A percentile compares a stretch with the other conserved stretches of the same genome.
Evolutionary conservation across 2,113 vertebrate genomes (phyloP).

Genomic region (Cheirogaleus medius): DNA sequence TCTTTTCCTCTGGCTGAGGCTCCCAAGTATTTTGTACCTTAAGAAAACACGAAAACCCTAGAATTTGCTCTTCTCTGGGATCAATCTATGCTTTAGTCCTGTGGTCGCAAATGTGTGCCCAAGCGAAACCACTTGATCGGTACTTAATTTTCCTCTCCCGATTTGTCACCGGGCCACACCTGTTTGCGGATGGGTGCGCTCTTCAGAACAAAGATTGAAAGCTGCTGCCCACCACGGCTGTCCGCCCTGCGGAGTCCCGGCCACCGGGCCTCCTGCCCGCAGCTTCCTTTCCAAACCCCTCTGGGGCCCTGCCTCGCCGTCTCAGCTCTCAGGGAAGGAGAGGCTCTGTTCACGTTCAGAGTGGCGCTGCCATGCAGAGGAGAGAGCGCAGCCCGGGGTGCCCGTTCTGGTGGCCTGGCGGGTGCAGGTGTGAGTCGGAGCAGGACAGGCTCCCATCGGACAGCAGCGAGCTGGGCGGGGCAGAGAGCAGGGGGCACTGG

Average conservation of each 20-base stretch:
- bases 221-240: accelerated
- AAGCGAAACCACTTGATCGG: background rate
- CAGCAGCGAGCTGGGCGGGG: background rate
- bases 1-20: background rate
- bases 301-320: background rate
- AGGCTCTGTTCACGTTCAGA: accelerated
- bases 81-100: background rate
- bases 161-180: background rate
- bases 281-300: background rate
- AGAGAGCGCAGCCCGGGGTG: accelerated
- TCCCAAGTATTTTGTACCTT: background rate
- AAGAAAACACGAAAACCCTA: background rate
- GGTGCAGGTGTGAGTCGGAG: background rate
- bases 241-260: accelerated
- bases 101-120: background rate
- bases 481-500: background rate
- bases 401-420: background rate
- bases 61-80: background rate
- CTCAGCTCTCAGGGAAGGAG: accelerated
- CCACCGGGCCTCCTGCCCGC: accelerated
- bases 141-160: background rate
- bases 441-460: background rate
- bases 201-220: background rate
- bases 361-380: accelerated
- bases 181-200: accelerated